phyloP scores from a whole-genome alignment of 2,797 vertebrate genomes.

The Denticeps clupeoides region DNA sequence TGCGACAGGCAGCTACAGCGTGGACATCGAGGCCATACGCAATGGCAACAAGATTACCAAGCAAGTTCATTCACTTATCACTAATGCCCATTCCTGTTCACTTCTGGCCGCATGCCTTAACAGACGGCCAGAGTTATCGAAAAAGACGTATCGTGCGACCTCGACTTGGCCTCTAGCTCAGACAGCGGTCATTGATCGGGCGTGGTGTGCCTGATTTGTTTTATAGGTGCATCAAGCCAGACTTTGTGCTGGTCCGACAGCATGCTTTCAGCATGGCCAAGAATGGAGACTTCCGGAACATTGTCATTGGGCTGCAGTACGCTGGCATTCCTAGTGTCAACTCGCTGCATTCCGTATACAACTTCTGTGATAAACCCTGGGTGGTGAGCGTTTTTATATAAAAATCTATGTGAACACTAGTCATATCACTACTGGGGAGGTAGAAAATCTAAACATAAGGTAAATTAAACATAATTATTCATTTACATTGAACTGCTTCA shows the following conservation, averaged over 20 bases:
- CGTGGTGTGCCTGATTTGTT: too few relatives aligned
- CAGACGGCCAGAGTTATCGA: too few relatives aligned
- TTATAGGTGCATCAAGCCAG: constrained; percentile 70
- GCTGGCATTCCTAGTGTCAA: constrained; percentile 78
- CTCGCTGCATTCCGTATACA: constrained; percentile 83
- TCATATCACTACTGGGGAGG: too few relatives aligned
- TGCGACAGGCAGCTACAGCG: constrained; percentile 67
- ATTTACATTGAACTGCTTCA: not conserved
- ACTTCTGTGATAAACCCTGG: constrained; percentile 92
- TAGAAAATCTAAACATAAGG: too few relatives aligned
- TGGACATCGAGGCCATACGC: constrained; percentile 73
- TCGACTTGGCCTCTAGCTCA: too few relatives aligned
- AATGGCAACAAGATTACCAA: constrained; percentile 72
- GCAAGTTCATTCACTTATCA: constrained; percentile 42
- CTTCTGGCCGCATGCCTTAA: too few relatives aligned
- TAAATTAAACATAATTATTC: too few relatives aligned
- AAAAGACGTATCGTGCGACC: too few relatives aligned
- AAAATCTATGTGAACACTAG: not conserved
- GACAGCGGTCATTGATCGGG: too few relatives aligned
- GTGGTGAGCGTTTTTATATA: constrained; percentile 61
- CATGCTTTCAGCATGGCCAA: constrained; percentile 87
- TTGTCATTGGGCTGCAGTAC: constrained; percentile 84
- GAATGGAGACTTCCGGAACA: constrained; percentile 79
- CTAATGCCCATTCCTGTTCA: too few relatives aligned
- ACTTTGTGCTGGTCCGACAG: constrained; percentile 83